Evolutionary conservation across 1,140 invertebrate genomes (phyloP).

Genomic region (Oscheius sp.): DNA sequence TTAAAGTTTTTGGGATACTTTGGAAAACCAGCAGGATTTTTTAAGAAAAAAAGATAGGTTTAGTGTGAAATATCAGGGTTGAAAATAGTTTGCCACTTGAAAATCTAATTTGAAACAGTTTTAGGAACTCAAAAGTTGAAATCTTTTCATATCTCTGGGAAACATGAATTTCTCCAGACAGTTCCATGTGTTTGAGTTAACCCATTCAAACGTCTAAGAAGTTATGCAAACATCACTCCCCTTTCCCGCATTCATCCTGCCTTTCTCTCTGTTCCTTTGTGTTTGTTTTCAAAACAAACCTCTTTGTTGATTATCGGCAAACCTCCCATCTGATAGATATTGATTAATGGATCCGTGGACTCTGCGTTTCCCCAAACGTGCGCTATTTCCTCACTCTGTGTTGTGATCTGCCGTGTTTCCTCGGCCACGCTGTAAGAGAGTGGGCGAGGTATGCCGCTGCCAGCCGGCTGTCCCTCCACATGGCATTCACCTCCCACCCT

Average conservation of each 20-base stretch:
- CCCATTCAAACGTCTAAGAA: no score
- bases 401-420: neutral
- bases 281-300: neutral
- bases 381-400: neutral
- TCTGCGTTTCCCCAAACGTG: neutral
- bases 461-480: neutral
- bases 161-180: no score
- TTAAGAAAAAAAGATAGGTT: no score
- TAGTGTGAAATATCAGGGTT: no score
- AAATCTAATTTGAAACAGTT: no score
- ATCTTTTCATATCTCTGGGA: no score
- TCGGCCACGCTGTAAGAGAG: constrained; percentile 2
- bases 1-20: no score
- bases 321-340: neutral
- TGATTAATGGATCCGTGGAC: neutral
- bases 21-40: no score
- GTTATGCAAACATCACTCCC: neutral
- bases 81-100: no score
- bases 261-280: neutral
- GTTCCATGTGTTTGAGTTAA: no score
- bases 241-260: neutral
- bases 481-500: neutral
- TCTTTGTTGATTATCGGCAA: no score
- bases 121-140: no score
- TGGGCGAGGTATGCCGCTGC: neutral